Conservation (phyloP, 2,888 invertebrate genomes). For the Magallana nippona region DNA sequence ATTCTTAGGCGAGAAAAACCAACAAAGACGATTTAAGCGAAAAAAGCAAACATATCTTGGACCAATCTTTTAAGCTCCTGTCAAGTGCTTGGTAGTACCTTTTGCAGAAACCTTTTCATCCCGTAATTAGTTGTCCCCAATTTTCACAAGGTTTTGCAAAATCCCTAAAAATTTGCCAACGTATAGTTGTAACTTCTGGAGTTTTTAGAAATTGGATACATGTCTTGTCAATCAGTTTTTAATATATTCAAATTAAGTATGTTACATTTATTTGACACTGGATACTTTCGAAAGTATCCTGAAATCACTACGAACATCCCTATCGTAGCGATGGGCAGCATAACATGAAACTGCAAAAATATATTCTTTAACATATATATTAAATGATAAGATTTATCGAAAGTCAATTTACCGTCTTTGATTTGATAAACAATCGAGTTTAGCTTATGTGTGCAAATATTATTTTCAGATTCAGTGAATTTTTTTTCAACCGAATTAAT, state of each 20-base stretch:
- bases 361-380: no score
- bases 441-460: background rate
- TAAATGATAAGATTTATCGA: no score
- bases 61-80: slow-evolving; percentile 46
- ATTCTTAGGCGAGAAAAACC: slow-evolving; percentile 47
- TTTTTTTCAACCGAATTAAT: background rate
- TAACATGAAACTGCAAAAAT: no score
- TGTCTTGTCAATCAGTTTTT: slow-evolving; percentile 46
- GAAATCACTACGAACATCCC: background rate
- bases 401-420: no score
- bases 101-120: slow-evolving; percentile 46
- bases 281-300: background rate
- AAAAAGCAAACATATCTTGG: slow-evolving; percentile 40
- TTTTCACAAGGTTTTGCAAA: slow-evolving; percentile 42
- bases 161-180: slow-evolving; percentile 38
- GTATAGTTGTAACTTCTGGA: slow-evolving; percentile 34
- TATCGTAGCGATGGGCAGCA: no score
- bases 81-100: slow-evolving; percentile 40
- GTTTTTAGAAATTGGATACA: slow-evolving; percentile 45
- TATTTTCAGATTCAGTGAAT: background rate
- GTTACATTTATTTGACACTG: background rate
- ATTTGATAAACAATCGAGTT: background rate
- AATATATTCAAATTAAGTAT: background rate
- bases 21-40: slow-evolving; percentile 44
- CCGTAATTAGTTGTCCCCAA: slow-evolving; percentile 53